These are phyloP conservation scores for Tetranychus piercei DNA, from an alignment of 2,888 invertebrate species.

Conservation along the genomic window DNA sequence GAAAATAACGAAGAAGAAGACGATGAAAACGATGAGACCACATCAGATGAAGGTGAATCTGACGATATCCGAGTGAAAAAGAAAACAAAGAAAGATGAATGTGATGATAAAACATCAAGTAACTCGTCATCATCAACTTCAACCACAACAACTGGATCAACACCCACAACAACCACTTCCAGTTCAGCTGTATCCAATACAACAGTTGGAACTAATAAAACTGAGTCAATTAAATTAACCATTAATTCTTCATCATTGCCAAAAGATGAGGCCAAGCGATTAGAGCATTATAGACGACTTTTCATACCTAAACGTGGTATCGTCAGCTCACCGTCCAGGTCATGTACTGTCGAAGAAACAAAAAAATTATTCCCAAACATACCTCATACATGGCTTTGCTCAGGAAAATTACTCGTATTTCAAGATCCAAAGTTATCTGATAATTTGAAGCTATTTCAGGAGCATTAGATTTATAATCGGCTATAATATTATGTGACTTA, in stretches of 20 bases:
- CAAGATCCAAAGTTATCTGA: conserved; percentile 53
- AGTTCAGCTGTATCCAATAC: conserved; percentile 29
- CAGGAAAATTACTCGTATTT: conserved; percentile 67
- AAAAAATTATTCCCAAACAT: conserved; percentile 61
- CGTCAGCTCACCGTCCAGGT: conserved; percentile 33
- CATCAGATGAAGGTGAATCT: background rate
- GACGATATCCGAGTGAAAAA: background rate
- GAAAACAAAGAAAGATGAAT: background rate
- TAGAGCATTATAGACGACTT: background rate
- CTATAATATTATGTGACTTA: no score
- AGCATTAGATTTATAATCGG: no score
- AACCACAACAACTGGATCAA: conserved; percentile 27
- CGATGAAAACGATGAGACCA: background rate
- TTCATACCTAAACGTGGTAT: background rate
- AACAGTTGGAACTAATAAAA: background rate
- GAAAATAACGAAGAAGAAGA: conserved; percentile 9
- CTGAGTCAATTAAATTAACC: background rate
- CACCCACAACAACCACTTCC: conserved; percentile 46
- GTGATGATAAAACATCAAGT: background rate
- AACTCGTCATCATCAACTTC: background rate
- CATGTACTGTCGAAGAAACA: conserved; percentile 66
- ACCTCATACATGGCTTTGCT: conserved; percentile 82
- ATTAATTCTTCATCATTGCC: background rate
- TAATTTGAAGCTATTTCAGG: conserved; percentile 45
- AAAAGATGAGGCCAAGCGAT: background rate